phyloP scores from a whole-genome alignment of 2,797 vertebrate genomes.

The Sebastes minor region DNA sequence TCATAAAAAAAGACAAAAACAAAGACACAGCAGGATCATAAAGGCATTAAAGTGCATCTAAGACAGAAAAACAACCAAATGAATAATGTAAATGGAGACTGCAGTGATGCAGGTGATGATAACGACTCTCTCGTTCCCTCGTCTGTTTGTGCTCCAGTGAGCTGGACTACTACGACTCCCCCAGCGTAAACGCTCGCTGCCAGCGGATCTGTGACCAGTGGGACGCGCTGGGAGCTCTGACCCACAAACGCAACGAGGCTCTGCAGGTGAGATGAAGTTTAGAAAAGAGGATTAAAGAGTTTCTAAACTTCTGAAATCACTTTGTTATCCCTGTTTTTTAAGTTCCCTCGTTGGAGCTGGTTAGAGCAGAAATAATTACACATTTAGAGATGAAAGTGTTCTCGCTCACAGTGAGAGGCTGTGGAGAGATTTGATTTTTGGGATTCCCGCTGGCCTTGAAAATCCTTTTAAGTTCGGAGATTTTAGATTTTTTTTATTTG shows the following conservation, averaged over 20 bases:
- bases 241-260: constrained; percentile 95
- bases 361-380: constrained; percentile 6
- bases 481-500: neutral
- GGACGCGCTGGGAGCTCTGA: constrained; percentile 92
- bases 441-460: neutral
- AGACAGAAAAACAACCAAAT: neutral
- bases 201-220: constrained; percentile 98
- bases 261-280: constrained; percentile 86
- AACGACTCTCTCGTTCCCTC: neutral
- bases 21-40: neutral
- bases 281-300: neutral
- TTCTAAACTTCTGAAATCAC: neutral
- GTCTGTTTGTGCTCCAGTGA: constrained; percentile 81
- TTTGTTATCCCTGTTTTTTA: neutral
- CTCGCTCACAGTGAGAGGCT: neutral
- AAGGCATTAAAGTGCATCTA: neutral
- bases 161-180: constrained; percentile 98
- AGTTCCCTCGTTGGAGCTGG: neutral
- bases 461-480: constrained; percentile 12
- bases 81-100: neutral
- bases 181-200: constrained; percentile 95
- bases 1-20: neutral
- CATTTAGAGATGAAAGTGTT: constrained; percentile 27
- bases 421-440: constrained; percentile 8
- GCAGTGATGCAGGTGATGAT: neutral